Evolutionary conservation across 1,140 invertebrate species (phyloP), one percentile per base, ranked within the genome.

Genomic region (Megathymus violae): DNA sequence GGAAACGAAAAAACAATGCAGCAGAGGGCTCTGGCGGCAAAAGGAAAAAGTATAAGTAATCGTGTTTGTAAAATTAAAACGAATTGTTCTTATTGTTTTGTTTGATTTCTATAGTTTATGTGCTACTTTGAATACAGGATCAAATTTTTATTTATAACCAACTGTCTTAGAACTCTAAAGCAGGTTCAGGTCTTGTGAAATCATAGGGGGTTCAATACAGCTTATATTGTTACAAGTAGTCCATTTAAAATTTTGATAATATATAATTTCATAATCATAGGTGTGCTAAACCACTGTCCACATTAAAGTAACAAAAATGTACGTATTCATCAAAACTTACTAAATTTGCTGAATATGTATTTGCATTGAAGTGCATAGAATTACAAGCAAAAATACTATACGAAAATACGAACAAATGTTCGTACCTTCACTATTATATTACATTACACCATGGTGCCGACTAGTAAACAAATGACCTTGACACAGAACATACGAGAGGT

Each of bases 1-100:
- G 71, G 54, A 89, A 89, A 64, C 60, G 86, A 38, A 87, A 85
- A 79, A 69, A 68, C 34, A 74, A 64, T 22, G 68, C 69, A 11
- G 1, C 50, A 7, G 64, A 69, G 31, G 69, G 66, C 15, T 63
- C 50, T 17, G 79, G 76, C 14, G 82, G 79, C 2, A 84, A 86
- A 51, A 82, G 67, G 59, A 85, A 71, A 40, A 85, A 83, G 27
- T 67, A 65, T 48, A 71, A 78, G 56, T 76, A 44, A 70, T 34
- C 46, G 47, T 22, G 22, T 48, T 27, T 38, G 14, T 22, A 51
- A n/a, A n/a, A n/a, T n/a, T 34, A 19, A 69, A 76, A 68, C 69
- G 56, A 66, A 50, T 50, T 9, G 5, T 11, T 3, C 16, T 15
- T 5, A 34, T 16, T 0, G 6, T 44, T 44, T 27, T 56, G 40